phyloP scores from a whole-genome alignment of 2,888 invertebrate species.

The Heliconius hortense region DNA sequence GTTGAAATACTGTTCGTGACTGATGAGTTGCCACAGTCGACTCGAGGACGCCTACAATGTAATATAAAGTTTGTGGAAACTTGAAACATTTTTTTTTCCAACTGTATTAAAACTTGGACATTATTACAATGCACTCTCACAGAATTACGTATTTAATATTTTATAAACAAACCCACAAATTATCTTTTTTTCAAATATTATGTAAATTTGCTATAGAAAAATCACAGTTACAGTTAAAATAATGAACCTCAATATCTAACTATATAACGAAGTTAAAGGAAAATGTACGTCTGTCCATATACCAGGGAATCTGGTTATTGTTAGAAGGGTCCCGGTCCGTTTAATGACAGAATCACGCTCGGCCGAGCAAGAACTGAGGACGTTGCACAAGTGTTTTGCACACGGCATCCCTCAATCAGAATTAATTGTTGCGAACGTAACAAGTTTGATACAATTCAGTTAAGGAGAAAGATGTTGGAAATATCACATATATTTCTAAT shows the following conservation, averaged over 20 bases:
- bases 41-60: too few species aligned
- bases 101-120: too few species aligned
- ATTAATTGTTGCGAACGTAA: conserved; percentile 51
- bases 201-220: neutral
- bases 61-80: too few species aligned
- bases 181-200: too few species aligned
- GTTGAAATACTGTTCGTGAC: conserved; percentile 22
- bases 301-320: conserved; percentile 34
- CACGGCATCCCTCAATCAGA: conserved; percentile 55
- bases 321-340: conserved; percentile 51
- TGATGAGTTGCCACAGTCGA: neutral
- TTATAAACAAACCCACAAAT: too few species aligned
- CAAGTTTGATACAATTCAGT: conserved; percentile 31
- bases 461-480: neutral
- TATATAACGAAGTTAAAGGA: neutral
- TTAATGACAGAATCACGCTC: conserved; percentile 56
- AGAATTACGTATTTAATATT: too few species aligned
- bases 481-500: conserved; percentile 11
- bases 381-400: conserved; percentile 51
- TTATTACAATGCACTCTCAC: too few species aligned
- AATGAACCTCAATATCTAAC: neutral
- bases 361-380: conserved; percentile 58
- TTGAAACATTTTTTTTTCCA: too few species aligned
- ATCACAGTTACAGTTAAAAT: neutral
- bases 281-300: conserved; percentile 22